Evolutionary conservation across 2,888 invertebrate species (phyloP), one percentile per base, ranked within the genome.

Genomic region (Callyntrura guangdongensis): DNA sequence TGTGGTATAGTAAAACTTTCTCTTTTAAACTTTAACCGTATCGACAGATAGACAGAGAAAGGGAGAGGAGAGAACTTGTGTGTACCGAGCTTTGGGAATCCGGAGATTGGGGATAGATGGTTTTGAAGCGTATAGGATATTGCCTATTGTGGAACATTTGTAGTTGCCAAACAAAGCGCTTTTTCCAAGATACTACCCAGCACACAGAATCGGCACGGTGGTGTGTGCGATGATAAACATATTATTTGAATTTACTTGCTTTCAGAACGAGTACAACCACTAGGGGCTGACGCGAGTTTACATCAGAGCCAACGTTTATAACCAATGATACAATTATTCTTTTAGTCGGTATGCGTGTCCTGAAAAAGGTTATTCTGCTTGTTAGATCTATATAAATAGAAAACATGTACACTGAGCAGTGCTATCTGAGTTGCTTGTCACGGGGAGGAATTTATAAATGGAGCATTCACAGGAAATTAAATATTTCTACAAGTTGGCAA

Each of bases 391-490:
- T 6, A 36, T 36, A 36, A 4, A 36, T 36, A 36, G 3, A 36
- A 4, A 36, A 36, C 36, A 36, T 36, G 6, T 6, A 4, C 36
- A 36, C 6, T 36, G 2, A 36, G 6, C 36, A 6, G 2, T 6
- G 36, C 6, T 36, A 36, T 36, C 36, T 36, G 3, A 49, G 74
- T 74, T 49, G 47, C 49, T 74, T 47, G 49, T 49, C 20, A 20
- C 36, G 61, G 49, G 53, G 47, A 47, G 25, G 69, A 56, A 74
- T 85, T 85, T 45, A 59, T 74, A 77, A 86, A 77, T 84, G 74
- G 86, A 72, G 88, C 74, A 86, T 72, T 79, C 69, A 89, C 89
- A 89, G 89, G 89, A 89, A 89, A 89, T 89, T 89, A 89, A 89
- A 89, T 89, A 84, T 89, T 89, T 89, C 89, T 89, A 74, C 84